Conservation (phyloP, 2,797 vertebrate genomes). For the Holocentrus rufus region DNA sequence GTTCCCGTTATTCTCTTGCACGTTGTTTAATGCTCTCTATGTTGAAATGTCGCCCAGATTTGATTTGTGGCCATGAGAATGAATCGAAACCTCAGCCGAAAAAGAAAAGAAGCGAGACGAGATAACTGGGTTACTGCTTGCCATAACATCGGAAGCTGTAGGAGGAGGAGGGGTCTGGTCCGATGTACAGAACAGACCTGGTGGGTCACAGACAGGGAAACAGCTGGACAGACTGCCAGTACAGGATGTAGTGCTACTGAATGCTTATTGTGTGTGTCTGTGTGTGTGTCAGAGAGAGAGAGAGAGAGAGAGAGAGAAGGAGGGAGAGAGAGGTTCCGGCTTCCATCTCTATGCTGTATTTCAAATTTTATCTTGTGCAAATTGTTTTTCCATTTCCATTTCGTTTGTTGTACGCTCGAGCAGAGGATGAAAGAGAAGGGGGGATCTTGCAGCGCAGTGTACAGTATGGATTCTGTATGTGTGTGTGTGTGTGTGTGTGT, state of each 20-base stretch:
- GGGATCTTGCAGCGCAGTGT: constrained; percentile 3
- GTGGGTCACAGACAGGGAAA: constrained; percentile 68
- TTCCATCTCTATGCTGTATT: constrained; percentile 41
- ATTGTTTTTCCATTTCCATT: constrained; percentile 28
- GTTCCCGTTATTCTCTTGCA: neutral
- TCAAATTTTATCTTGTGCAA: constrained; percentile 11
- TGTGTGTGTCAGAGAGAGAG: constrained; percentile 5
- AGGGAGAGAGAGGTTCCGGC: constrained; percentile 36
- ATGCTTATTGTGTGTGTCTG: constrained; percentile 50
- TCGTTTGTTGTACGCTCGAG: constrained; percentile 29
- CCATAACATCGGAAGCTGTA: neutral
- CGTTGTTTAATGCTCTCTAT: too few species aligned
- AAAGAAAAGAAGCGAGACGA: neutral
- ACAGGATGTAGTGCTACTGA: constrained; percentile 70
- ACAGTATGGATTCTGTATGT: constrained; percentile 30
- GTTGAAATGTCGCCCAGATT: neutral
- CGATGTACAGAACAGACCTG: constrained; percentile 35
- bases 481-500: constrained; percentile 28
- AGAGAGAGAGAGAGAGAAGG: constrained; percentile 24
- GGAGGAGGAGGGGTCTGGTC: neutral
- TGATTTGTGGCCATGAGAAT: too few species aligned
- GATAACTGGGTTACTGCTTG: neutral
- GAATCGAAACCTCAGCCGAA: neutral
- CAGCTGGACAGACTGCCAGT: constrained; percentile 70
- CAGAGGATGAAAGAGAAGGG: constrained; percentile 2